Percentiles rank a stretch among this genome's conserved stretches.
phyloP scores from a whole-genome alignment of 92 coral and sea anemone genomes.

The Montipora capitata region DNA sequence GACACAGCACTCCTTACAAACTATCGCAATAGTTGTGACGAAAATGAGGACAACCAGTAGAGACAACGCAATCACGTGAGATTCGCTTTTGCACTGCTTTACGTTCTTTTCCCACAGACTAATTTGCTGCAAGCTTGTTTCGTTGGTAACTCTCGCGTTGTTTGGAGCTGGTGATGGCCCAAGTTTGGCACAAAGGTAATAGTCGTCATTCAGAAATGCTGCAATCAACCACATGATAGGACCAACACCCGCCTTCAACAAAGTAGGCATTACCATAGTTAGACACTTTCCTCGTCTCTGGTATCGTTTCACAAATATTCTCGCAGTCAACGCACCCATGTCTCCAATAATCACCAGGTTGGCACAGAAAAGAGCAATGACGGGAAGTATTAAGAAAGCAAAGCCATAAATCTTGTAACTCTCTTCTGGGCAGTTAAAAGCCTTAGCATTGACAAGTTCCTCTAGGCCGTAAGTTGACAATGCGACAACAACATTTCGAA shows the following conservation, averaged over 20 bases:
- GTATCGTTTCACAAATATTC: conserved; percentile 48
- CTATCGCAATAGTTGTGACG: too few species aligned
- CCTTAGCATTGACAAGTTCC: conserved; percentile 41
- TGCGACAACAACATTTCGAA: conserved; percentile 50
- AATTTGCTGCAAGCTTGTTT: too few species aligned
- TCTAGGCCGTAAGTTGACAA: conserved; percentile 55
- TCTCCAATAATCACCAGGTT: conserved; percentile 62
- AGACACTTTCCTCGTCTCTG: conserved; percentile 27
- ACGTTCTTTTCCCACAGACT: too few species aligned
- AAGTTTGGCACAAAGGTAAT: too few species aligned
- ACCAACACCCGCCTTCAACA: conserved; percentile 60
- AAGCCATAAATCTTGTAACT: conserved; percentile 41
- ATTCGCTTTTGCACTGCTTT: too few species aligned
- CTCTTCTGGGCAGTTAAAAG: conserved; percentile 48
- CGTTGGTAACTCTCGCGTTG: too few species aligned
- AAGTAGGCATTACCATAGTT: conserved; percentile 35
- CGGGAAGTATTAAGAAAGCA: conserved; percentile 49
- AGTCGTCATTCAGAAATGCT: too few species aligned
- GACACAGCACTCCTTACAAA: too few species aligned
- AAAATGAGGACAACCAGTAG: too few species aligned
- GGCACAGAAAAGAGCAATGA: conserved; percentile 40
- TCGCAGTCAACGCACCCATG: conserved; percentile 39
- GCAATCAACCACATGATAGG: conserved; percentile 61
- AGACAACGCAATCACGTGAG: too few species aligned
- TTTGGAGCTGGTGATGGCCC: too few species aligned